Base-by-base conservation (phyloP, 2,888 invertebrate species). In the Celastrina argiolus region DNA sequence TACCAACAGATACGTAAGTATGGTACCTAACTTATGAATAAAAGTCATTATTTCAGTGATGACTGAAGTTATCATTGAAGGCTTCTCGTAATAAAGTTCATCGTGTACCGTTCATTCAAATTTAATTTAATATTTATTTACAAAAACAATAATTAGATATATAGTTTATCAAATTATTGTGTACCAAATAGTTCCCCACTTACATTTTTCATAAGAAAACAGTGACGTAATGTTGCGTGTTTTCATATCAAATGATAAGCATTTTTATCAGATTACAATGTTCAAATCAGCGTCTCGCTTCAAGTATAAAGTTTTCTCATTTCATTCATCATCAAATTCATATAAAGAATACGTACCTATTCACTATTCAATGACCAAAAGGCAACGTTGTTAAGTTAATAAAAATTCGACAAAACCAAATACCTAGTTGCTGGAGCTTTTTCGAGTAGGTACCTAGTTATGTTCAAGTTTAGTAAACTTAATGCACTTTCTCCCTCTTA, bases 191-290 rank as follows among this genome's bases (percentile, higher is more conserved):
- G n/a, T n/a, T n/a, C n/a, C 45, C 39, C 18, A 51, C 22, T 26
- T 51, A 12, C 14, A 26, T 51, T 22, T 51, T 51, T 51, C 51
- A 39, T 39, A 65, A 59, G 42, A 65, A 65, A 41, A 65, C 56
- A 39, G 8, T 65, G 65, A 65, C 65, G 65, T 65, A 58, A 65
- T 6, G 42, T 59, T 59, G 28, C 65, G 31, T 59, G 58, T 65
- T 41, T 58, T 58, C 41, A 58, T 65, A 65, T 65, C 65, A 59
- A 28, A 3, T 34, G 65, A 65, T 65, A 65, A 65, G 59, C 61
- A 39, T 31, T 42, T 41, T 42, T 65, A 65, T 65, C 65, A 61
- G 61, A 65, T 65, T 65, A 59, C 58, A 42, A 41, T 59, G 65
- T 59, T 65, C 58, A 42, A 65, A 65, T 42, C 42, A 59, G 18